phyloP scores from a whole-genome alignment of 2,797 vertebrate species.

The Hafferia zeledoni region DNA sequence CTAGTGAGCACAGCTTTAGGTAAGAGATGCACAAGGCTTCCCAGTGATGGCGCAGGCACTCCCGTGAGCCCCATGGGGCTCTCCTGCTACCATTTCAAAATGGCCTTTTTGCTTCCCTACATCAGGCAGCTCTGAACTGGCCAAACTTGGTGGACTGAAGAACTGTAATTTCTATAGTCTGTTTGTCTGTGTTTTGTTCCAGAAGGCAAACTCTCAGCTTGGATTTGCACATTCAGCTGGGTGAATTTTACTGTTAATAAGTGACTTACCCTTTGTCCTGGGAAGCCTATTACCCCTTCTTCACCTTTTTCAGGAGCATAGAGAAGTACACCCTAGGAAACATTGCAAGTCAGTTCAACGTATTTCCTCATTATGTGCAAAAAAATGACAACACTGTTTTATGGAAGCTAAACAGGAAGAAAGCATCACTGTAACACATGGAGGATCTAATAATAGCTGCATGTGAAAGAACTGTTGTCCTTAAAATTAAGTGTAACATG shows the following conservation, averaged over 20 bases:
- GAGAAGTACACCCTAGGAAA: conserved; percentile 69
- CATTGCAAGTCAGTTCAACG: neutral
- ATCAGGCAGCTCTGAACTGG: neutral
- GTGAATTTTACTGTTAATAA: neutral
- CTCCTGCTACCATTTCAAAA: neutral
- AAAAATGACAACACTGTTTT: neutral
- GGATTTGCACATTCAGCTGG: neutral
- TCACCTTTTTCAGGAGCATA: conserved; percentile 81
- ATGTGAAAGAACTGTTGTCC: conserved; percentile 11
- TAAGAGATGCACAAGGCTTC: neutral
- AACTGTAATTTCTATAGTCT: neutral
- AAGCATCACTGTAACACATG: neutral
- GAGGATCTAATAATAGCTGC: neutral
- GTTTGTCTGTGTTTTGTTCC: neutral
- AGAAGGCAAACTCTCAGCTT: neutral
- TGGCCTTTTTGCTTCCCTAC: neutral
- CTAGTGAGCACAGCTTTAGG: neutral
- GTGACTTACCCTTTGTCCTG: conserved; percentile 84
- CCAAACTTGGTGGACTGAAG: neutral
- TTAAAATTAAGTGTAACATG: conserved; percentile 17
- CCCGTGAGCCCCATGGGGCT: accelerated
- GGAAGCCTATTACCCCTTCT: conserved; percentile 83
- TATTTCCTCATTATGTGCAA: neutral
- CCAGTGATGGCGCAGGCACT: neutral
- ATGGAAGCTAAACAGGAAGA: conserved; percentile 16